Base-by-base conservation (phyloP, 2,113 vertebrate species). In the Callocephalon fimbriatum region DNA sequence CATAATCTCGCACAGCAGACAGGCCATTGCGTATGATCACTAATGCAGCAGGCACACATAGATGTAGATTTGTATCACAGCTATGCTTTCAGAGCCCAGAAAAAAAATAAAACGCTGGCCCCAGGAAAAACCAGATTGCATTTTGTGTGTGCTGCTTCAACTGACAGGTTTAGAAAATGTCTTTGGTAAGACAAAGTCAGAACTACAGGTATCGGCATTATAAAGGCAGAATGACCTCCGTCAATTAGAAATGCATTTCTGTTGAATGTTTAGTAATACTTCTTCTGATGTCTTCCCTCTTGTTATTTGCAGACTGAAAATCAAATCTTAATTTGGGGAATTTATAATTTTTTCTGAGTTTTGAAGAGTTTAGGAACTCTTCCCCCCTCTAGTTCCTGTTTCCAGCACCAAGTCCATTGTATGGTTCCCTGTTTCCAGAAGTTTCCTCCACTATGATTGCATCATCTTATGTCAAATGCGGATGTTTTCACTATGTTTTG, bases 41-140 rank as follows among this genome's bases (percentile, higher is more conserved):
- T 97, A 97, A 97, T 95, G 88, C 95, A 97, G 95, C 92, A 96
- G 95, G 93, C 94, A 95, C 92, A 95, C 89, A 96, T 35, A 97
- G 95, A 95, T 96, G 95, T 94, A 96, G 95, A 97, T 97, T 97
- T 74, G 61, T 95, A 96, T 94, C 85, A 90, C 71, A 84, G 81
- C 84, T 86, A 4, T 83, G 90, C 93, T 96, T 95, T 94, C 90
- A 93, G 79, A 95, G 50, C 40, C 90, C 68, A 75, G 83, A 51
- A 50, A 86, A 86, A 75, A 91, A 95, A 90, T 66, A 75, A 91
- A 93, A 92, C 40, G 27, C 86, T 94, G 90, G 88, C 96, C 76
- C 56, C 68, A 73, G 89, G 96, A 92, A 89, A 90, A 91, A 88
- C 44, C 75, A 93, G 94, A 95, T 68, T 92, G 78, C 94, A 16